Percentiles rank a stretch among this genome's conserved stretches.
phyloP scores from a whole-genome alignment of 1,140 invertebrate species.

The Heliconius congener region DNA sequence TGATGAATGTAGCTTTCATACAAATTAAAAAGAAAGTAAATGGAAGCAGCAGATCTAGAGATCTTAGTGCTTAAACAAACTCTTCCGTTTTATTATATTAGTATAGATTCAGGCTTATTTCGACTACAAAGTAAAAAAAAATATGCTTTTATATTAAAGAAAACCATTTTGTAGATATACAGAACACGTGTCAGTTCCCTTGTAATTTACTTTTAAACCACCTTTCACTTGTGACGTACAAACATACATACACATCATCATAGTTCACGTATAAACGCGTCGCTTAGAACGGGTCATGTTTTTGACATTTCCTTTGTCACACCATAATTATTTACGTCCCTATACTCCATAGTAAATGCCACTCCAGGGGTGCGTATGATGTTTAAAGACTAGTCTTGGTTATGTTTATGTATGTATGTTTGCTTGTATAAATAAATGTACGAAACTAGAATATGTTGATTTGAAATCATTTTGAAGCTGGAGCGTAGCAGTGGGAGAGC shows the following conservation, averaged over 20 bases:
- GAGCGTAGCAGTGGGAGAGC: too few species aligned
- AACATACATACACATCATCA: not conserved
- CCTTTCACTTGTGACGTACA: slow-evolving; percentile 6
- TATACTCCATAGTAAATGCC: slow-evolving; percentile 13
- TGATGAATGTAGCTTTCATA: too few species aligned
- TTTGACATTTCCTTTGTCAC: slow-evolving; percentile 30
- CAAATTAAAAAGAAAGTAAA: too few species aligned
- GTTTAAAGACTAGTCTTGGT: slow-evolving; percentile 18
- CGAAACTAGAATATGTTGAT: too few species aligned
- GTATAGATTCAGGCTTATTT: too few species aligned
- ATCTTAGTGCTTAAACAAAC: too few species aligned
- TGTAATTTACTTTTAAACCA: not conserved
- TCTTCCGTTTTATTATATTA: too few species aligned
- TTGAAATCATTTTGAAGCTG: too few species aligned
- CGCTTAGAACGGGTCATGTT: slow-evolving; percentile 19
- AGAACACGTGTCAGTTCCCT: not conserved
- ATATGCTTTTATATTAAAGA: too few species aligned
- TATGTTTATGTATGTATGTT: not conserved
- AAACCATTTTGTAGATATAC: too few species aligned
- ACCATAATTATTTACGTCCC: slow-evolving; percentile 28
- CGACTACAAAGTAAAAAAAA: too few species aligned
- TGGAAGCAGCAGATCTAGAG: too few species aligned
- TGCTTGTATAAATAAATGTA: not conserved
- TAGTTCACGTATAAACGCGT: slow-evolving; percentile 3
- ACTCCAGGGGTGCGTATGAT: not conserved